Percentiles rank a stretch among this genome's conserved stretches.
These are phyloP conservation scores for Syrista parreyssii DNA, from an alignment of 2,888 invertebrate genomes.

Conservation along the genomic window DNA sequence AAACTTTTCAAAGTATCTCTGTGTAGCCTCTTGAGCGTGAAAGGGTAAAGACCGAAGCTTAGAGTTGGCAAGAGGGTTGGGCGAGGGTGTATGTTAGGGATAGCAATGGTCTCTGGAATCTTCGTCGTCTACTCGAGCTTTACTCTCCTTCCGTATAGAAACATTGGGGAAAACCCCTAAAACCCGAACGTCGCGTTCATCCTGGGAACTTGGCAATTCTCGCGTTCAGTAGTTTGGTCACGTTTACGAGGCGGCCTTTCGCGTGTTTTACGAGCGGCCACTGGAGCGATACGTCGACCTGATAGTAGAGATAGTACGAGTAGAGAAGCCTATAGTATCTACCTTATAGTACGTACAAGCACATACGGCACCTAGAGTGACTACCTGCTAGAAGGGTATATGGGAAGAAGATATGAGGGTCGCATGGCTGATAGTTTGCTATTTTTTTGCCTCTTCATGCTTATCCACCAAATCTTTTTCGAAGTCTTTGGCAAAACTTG, in stretches of 20 bases:
- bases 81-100: background rate
- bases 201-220: conserved; percentile 42
- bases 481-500: background rate
- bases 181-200: background rate
- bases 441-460: background rate
- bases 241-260: conserved; percentile 41
- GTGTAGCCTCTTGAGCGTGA: background rate
- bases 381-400: background rate
- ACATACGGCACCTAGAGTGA: background rate
- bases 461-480: background rate
- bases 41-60: background rate
- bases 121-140: background rate
- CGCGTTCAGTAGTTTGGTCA: conserved; percentile 52
- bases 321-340: background rate
- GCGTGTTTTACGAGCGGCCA: background rate
- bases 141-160: background rate
- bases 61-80: background rate
- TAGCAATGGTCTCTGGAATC: background rate
- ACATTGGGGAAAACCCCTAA: background rate
- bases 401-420: background rate
- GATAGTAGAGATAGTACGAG: background rate
- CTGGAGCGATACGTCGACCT: background rate
- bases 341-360: background rate
- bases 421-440: background rate
- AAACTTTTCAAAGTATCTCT: background rate